Conservation (phyloP, 2,888 invertebrate species). For the Pyrrhosoma nymphula region DNA sequence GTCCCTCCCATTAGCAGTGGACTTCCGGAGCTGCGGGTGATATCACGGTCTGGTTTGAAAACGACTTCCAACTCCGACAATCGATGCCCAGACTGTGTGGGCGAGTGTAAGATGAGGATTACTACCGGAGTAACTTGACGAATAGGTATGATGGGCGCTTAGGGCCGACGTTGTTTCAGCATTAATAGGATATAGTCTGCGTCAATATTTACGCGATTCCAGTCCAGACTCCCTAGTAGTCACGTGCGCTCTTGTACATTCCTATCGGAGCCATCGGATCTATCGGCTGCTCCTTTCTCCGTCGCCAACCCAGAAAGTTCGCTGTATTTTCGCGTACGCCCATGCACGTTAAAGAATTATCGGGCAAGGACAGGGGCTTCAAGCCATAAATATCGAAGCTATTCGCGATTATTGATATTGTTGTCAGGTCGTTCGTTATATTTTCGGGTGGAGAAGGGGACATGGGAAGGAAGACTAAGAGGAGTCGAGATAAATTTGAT, state of each 20-base stretch:
- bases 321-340: neutral
- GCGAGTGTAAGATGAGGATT: neutral
- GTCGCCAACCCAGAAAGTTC: neutral
- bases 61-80: neutral
- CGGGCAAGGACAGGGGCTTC: neutral
- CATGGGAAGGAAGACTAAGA: neutral
- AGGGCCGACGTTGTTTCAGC: neutral
- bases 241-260: neutral
- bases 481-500: neutral
- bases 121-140: neutral
- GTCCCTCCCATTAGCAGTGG: neutral
- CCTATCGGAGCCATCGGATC: neutral
- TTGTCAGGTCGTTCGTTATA: neutral
- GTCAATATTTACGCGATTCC: neutral
- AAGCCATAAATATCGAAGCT: neutral
- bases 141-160: neutral
- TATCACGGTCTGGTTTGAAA: neutral
- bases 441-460: neutral
- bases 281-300: neutral
- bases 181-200: neutral
- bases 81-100: neutral
- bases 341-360: neutral
- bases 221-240: neutral
- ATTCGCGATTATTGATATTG: neutral
- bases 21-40: neutral